A percentile compares a stretch with the other conserved stretches of the same genome.
These are phyloP conservation scores for Atractosteus spatula DNA, from an alignment of 2,113 vertebrate genomes.

Conservation along the genomic window DNA sequence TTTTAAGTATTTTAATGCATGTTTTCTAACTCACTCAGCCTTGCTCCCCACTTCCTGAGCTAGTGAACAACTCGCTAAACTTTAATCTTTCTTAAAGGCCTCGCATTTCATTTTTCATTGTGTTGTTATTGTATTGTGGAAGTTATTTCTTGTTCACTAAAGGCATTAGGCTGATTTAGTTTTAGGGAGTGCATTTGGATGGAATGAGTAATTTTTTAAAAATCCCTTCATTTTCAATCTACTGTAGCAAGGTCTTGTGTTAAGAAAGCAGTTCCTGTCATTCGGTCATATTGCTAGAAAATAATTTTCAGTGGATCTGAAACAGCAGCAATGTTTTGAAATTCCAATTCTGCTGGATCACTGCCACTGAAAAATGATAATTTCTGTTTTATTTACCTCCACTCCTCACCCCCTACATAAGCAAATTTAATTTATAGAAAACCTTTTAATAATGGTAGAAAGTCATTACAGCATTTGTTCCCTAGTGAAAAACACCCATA, in stretches of 20 bases:
- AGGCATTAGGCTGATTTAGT: too few relatives aligned
- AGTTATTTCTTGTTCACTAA: too few relatives aligned
- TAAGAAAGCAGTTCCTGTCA: too few relatives aligned
- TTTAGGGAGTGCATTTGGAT: too few relatives aligned
- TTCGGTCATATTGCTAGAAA: neutral
- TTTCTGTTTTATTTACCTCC: constrained; percentile 25
- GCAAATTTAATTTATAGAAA: constrained; percentile 27
- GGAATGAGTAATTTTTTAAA: too few relatives aligned
- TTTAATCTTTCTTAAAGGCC: too few relatives aligned
- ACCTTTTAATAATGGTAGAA: constrained; percentile 36
- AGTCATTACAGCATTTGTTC: constrained; percentile 32
- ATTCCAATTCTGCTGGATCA: constrained; percentile 12
- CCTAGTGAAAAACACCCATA: constrained; percentile 24
- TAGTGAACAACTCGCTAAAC: too few relatives aligned
- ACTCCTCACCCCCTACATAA: constrained; percentile 11
- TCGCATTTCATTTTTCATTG: too few relatives aligned
- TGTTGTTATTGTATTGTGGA: too few relatives aligned
- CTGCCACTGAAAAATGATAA: constrained; percentile 17
- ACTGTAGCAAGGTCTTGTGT: too few relatives aligned
- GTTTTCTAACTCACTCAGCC: neutral
- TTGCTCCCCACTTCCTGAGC: neutral
- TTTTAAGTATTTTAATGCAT: too few relatives aligned
- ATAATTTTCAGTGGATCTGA: neutral
- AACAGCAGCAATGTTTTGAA: neutral
- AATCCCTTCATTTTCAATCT: too few relatives aligned